Base-by-base conservation (phyloP, 2,113 vertebrate genomes). In the Callocephalon fimbriatum region DNA sequence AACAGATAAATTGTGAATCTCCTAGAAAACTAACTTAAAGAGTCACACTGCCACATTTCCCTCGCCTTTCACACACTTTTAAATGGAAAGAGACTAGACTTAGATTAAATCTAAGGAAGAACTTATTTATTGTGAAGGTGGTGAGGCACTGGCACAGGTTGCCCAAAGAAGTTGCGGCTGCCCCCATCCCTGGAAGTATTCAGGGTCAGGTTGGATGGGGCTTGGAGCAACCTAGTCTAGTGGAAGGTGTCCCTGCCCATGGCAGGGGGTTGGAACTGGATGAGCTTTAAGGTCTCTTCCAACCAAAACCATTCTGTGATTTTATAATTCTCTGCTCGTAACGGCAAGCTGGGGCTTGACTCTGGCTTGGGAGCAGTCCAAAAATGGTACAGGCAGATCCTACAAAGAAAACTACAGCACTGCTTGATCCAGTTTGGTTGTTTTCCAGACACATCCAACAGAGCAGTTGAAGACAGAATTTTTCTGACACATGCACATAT, bases 401-500 rank as follows among this genome's bases (percentile, higher is more conserved):
- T 27, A 47, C 25, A 58, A 40, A 72, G 38, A n/a, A 58, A 44
- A 65, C 44, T 8, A 8, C 12, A 47, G 16, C 1, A 4, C 6
- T 19, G 5, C 29, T 42, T 37, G 32, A 63, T 31, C 38, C 42
- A 20, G 53, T 25, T 21, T 19, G 13, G 66, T 42, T 20, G 6
- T 4, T 67, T 78, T 31, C 54, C 50, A 77, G 58, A 44, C 14
- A 6, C 31, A 68, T 47, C 37, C 53, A 77, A 7, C 17, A 5
- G 21, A 48, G 16, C 2, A 22, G 29, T n/a, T 31, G 59, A 56
- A 62, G 20, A 70, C 6, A 73, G 12, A 78, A 35, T 32, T 54
- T 48, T 66, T 76, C 53, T 48, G 38, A 73, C 35, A 53, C 3
- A 0, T 3, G 40, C n/a, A 15, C 0, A 2, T 38, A 62, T 15